phyloP scores from a whole-genome alignment of 2,888 invertebrate species.

The Himalopsyche japonica region DNA sequence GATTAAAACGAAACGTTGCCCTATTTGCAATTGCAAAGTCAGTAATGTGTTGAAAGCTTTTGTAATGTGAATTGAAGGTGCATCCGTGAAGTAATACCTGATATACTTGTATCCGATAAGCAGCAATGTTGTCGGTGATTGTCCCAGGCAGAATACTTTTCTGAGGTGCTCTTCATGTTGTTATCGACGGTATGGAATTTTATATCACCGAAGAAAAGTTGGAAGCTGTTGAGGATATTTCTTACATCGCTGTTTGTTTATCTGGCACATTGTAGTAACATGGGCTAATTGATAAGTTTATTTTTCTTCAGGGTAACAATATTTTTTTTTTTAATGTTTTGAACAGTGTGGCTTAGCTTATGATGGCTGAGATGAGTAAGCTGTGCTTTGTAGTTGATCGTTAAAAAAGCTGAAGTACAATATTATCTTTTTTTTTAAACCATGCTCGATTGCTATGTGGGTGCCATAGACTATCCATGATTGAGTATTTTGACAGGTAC shows the following conservation, averaged over 20 bases:
- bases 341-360: too few species aligned
- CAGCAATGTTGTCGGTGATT: background rate
- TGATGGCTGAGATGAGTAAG: background rate
- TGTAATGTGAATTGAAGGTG: slow-evolving; percentile 47
- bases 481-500: too few species aligned
- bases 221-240: background rate
- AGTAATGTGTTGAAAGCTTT: slow-evolving; percentile 68
- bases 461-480: too few species aligned
- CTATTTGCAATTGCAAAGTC: slow-evolving; percentile 70
- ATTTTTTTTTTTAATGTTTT: too few species aligned
- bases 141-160: background rate
- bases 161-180: slow-evolving; percentile 32
- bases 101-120: background rate
- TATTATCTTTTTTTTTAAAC: background rate
- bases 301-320: background rate
- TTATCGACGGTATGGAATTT: slow-evolving; percentile 37
- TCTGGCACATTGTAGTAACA: background rate
- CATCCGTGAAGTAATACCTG: background rate
- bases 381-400: background rate
- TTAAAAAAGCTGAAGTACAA: background rate
- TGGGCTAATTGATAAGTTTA: background rate
- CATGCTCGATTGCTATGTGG: too few species aligned
- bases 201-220: background rate
- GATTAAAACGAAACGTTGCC: slow-evolving; percentile 66
- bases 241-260: background rate